These are phyloP conservation scores for Drosophila lutescens DNA, from an alignment of 2,888 invertebrate species.

Conservation along the genomic window DNA sequence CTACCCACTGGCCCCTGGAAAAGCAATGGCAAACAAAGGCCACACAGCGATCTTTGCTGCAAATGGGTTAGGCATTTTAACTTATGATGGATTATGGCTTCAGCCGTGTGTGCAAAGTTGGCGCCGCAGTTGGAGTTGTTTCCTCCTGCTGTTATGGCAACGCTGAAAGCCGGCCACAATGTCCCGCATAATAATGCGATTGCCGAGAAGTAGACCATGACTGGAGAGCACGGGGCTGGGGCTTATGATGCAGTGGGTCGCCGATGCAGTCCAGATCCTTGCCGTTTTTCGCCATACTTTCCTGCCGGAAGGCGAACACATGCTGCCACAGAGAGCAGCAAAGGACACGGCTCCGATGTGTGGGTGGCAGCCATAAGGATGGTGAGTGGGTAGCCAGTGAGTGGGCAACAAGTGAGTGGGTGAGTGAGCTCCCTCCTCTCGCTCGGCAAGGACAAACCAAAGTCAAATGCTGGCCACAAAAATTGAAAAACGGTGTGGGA, in stretches of 20 bases:
- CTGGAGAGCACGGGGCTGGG: slow-evolving; percentile 19
- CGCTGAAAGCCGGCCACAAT: slow-evolving; percentile 61
- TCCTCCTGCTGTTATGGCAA: slow-evolving; percentile 51
- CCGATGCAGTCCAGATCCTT: slow-evolving; percentile 12
- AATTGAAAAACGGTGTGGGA: slow-evolving; percentile 65
- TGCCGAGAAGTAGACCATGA: slow-evolving; percentile 56
- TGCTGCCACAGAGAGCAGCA: slow-evolving; percentile 38
- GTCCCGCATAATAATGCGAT: slow-evolving; percentile 74
- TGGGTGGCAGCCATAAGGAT: background rate
- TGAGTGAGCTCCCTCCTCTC: slow-evolving; percentile 9
- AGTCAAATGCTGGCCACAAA: slow-evolving; percentile 58
- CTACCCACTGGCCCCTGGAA: background rate
- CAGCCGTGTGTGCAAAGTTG: slow-evolving; percentile 34
- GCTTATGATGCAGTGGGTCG: slow-evolving; percentile 22
- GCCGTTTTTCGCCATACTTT: slow-evolving; percentile 9
- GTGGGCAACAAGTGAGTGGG: slow-evolving; percentile 41
- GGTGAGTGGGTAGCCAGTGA: background rate
- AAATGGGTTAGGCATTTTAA: slow-evolving; percentile 66
- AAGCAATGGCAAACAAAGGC: slow-evolving; percentile 42
- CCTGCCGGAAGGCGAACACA: slow-evolving; percentile 69
- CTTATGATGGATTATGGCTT: slow-evolving; percentile 79
- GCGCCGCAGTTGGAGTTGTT: slow-evolving; percentile 14
- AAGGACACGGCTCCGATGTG: background rate
- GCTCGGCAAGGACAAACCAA: slow-evolving; percentile 48
- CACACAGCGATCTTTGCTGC: slow-evolving; percentile 34